These are phyloP conservation scores for Andrena marginata DNA, from an alignment of 2,888 invertebrate genomes.

Conservation along the genomic window DNA sequence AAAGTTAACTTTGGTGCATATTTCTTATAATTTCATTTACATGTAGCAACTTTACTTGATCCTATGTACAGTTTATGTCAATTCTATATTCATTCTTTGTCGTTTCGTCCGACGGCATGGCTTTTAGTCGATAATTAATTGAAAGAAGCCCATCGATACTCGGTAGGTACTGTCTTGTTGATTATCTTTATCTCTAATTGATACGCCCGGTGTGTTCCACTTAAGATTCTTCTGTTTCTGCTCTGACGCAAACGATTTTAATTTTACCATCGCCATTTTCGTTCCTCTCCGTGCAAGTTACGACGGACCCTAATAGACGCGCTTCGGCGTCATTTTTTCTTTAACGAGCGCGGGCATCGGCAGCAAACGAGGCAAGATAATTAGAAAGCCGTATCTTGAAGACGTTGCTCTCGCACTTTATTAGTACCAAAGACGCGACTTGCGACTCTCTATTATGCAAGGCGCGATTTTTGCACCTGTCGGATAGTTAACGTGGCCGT, in stretches of 20 bases:
- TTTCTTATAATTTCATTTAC: background rate
- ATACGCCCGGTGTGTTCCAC: background rate
- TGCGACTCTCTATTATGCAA: constrained; percentile 56
- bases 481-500: constrained; percentile 25
- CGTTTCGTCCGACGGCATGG: too few species aligned
- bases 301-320: constrained; percentile 34
- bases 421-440: constrained; percentile 60
- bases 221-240: background rate
- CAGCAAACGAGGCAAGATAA: constrained; percentile 43
- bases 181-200: constrained; percentile 25
- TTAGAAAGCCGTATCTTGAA: constrained; percentile 62
- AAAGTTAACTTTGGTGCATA: background rate
- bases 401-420: constrained; percentile 58
- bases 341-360: constrained; percentile 42
- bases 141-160: background rate
- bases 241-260: constrained; percentile 18
- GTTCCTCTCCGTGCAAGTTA: constrained; percentile 11
- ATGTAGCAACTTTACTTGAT: background rate
- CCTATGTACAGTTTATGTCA: too few species aligned
- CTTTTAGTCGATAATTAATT: background rate
- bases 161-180: background rate
- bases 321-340: constrained; percentile 29
- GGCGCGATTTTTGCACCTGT: constrained; percentile 49
- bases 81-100: too few species aligned
- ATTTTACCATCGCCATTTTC: constrained; percentile 12